A percentile compares a stretch with the other conserved stretches of the same genome.
phyloP scores from a whole-genome alignment of 37 sponge, comb jelly and placozoan genomes.

The Petrosia ficiformis region DNA sequence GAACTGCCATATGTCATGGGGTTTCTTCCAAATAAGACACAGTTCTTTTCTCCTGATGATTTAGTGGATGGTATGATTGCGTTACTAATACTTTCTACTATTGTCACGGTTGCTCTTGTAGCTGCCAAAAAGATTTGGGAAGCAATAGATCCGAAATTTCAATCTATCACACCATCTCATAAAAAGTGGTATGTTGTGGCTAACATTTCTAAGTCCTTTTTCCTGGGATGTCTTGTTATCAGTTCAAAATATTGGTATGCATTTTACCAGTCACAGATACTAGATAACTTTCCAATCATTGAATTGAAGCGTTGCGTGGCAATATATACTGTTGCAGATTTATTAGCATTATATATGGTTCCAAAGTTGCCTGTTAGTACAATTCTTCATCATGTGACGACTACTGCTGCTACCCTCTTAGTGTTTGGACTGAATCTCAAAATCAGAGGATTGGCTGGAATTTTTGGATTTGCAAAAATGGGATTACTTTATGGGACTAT shows the following conservation, averaged over 20 bases:
- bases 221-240: slow-evolving; percentile 31
- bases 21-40: slow-evolving; percentile 33
- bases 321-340: slow-evolving; percentile 72
- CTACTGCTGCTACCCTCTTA: slow-evolving; percentile 23
- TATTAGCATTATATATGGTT: slow-evolving; percentile 73
- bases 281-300: slow-evolving; percentile 35
- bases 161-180: slow-evolving; percentile 60
- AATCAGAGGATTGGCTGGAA: slow-evolving; percentile 48
- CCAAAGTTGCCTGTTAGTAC: slow-evolving; percentile 80
- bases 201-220: slow-evolving; percentile 67
- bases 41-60: slow-evolving; percentile 41
- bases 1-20: slow-evolving; percentile 3
- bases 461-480: slow-evolving; percentile 74
- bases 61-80: slow-evolving; percentile 47
- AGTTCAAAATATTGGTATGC: slow-evolving; percentile 51
- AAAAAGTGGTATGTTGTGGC: slow-evolving; percentile 90
- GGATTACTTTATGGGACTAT: slow-evolving; percentile 58
- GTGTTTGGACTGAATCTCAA: slow-evolving; percentile 32
- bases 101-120: slow-evolving; percentile 22
- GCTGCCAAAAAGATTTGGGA: slow-evolving; percentile 26
- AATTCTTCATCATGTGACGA: slow-evolving; percentile 68
- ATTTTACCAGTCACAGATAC: slow-evolving; percentile 8
- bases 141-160: slow-evolving; percentile 43
- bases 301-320: slow-evolving; percentile 42
- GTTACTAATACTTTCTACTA: slow-evolving; percentile 15